Evolutionary conservation across 1,140 invertebrate species (phyloP), one percentile per base, ranked within the genome.

Genomic region (Drosophila bocki): DNA sequence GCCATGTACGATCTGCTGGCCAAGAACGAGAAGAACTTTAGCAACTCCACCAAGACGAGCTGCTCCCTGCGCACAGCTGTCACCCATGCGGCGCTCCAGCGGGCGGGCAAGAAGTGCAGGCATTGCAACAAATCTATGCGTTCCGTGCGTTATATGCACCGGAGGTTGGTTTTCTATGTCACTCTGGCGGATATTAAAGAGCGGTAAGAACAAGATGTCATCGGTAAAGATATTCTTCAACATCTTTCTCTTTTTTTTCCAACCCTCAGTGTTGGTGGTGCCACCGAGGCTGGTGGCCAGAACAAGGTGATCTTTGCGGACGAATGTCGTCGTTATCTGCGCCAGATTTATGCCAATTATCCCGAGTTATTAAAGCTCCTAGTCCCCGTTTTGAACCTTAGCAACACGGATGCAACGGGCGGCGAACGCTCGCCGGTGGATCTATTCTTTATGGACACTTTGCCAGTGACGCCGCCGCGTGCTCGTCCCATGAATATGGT

Each of bases 401-500:
- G 45, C 26, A 68, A 41, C 29, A 65, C 48, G 17, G 93, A 84
- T 64, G 92, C 91, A 42, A 93, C 93, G 50, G 11, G 29, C 22
- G 29, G 48, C 11, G 93, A 94, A 0, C 74, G 79, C 0, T 93
- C 95, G 91, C 96, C 98, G 0, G 97, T 97, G 12, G 97, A 99
- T 94, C 91, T 97, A 53, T 98, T 99, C 91, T 99, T 99, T 82
- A 94, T 98, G 78, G 95, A 97, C 68, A 93, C 96, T 0, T 92
- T 99, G 44, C 95, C 96, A 9, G 98, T 99, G 4, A 94, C 97
- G 33, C 98, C 99, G 15, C 95, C 97, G 2, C 96, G 96, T 88
- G 96, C 97, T 17, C 94, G 99, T 82, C 98, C 99, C 39, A 94
- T 94, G 39, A 96, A 96, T 91, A 92, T 95, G 48, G 85, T 97